Percentiles rank a stretch among this genome's conserved stretches.
These are phyloP conservation scores for Stylophora pistillata DNA, from an alignment of 64 coral and sea anemone species.

Conservation along the genomic window DNA sequence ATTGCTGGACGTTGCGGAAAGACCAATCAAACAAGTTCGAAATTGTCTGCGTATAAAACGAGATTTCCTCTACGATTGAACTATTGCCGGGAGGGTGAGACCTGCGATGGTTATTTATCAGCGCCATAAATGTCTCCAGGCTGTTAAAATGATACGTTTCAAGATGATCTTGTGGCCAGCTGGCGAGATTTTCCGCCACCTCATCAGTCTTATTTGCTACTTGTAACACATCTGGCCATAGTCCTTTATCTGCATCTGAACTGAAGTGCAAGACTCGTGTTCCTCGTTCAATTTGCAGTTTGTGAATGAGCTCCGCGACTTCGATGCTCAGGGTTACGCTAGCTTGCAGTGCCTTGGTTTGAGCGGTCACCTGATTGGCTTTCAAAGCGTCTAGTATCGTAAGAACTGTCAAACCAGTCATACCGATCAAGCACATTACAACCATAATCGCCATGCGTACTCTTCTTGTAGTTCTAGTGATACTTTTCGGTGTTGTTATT, in stretches of 20 bases:
- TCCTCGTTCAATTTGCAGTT: conserved; percentile 75
- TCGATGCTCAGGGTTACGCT: conserved; percentile 38
- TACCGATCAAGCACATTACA: conserved; percentile 36
- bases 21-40: conserved; percentile 16
- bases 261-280: conserved; percentile 67
- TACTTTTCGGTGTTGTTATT: background rate
- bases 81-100: background rate
- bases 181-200: background rate
- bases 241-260: conserved; percentile 6
- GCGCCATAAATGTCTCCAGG: conserved; percentile 8
- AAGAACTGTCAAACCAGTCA: conserved; percentile 49
- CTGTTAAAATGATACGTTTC: background rate
- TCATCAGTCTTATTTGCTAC: background rate
- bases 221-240: background rate
- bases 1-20: background rate
- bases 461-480: background rate
- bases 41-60: conserved; percentile 51
- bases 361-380: background rate
- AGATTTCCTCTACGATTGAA: conserved; percentile 37
- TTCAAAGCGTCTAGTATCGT: conserved; percentile 27
- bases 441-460: conserved; percentile 22
- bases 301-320: conserved; percentile 68
- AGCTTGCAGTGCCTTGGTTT: background rate
- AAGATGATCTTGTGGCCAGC: background rate
- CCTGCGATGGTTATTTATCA: background rate